phyloP scores from a whole-genome alignment of 2,888 invertebrate species.

The Cataglyphis livida region DNA sequence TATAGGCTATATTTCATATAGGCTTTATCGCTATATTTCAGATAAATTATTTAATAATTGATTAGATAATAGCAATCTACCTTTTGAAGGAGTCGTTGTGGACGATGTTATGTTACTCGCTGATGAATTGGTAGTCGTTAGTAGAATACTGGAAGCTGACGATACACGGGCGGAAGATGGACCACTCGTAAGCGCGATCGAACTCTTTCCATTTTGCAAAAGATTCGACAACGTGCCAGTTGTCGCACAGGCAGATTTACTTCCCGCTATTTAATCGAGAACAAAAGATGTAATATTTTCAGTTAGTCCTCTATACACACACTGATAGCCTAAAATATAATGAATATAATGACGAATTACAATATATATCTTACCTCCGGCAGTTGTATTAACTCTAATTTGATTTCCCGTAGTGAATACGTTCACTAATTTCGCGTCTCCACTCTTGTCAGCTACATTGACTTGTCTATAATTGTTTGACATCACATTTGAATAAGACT shows the following conservation, averaged over 20 bases:
- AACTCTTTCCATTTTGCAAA: slow-evolving; percentile 77
- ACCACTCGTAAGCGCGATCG: slow-evolving; percentile 67
- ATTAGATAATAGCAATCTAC: slow-evolving; percentile 80
- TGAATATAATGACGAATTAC: background rate
- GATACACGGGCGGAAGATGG: slow-evolving; percentile 71
- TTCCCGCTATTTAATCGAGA: slow-evolving; percentile 49
- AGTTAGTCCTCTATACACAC: background rate
- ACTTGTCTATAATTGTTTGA: slow-evolving; percentile 76
- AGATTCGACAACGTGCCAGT: slow-evolving; percentile 72
- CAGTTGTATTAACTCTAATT: slow-evolving; percentile 70
- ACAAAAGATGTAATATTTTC: slow-evolving; percentile 4
- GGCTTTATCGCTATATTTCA: slow-evolving; percentile 40
- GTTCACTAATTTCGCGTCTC: slow-evolving; percentile 75
- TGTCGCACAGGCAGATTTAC: slow-evolving; percentile 54
- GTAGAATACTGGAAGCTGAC: slow-evolving; percentile 77
- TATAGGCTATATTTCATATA: background rate
- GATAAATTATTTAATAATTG: slow-evolving; percentile 66
- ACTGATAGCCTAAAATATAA: background rate
- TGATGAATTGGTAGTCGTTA: slow-evolving; percentile 76
- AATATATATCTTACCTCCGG: slow-evolving; percentile 66
- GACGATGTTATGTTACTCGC: slow-evolving; percentile 70
- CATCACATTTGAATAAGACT: slow-evolving; percentile 76
- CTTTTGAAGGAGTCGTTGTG: slow-evolving; percentile 78
- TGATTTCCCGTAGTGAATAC: slow-evolving; percentile 75
- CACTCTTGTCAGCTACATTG: slow-evolving; percentile 71